These are phyloP conservation scores for Syngnathoides biaculeatus DNA, from an alignment of 2,113 vertebrate genomes.

Conservation along the genomic window DNA sequence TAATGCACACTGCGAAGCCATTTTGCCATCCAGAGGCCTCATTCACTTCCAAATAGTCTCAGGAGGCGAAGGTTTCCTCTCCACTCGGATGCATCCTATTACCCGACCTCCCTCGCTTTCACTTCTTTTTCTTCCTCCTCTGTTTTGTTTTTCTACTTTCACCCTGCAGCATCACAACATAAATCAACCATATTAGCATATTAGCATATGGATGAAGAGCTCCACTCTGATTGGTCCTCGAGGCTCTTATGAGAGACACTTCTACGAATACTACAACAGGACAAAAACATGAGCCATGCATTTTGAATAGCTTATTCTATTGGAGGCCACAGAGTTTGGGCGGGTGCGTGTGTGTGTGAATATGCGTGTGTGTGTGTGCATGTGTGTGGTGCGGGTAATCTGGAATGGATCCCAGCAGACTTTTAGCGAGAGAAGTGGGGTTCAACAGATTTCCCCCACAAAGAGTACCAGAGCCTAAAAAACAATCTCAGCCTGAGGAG, in stretches of 20 bases:
- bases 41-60: conserved; percentile 62
- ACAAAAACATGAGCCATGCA: background rate
- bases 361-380: too few relatives aligned
- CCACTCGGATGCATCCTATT: conserved; percentile 64
- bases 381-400: background rate
- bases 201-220: conserved; percentile 5
- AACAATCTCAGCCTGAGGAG: too few relatives aligned
- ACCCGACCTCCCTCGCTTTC: conserved; percentile 38
- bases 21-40: conserved; percentile 58
- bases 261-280: background rate
- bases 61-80: conserved; percentile 65
- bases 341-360: too few relatives aligned
- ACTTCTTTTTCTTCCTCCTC: conserved; percentile 20
- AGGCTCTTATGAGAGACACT: background rate
- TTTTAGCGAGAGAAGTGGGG: background rate
- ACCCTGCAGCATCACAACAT: conserved; percentile 25
- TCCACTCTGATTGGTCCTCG: background rate
- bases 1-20: conserved; percentile 69
- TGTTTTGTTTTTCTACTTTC: conserved; percentile 37
- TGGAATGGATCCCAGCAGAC: background rate
- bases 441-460: background rate
- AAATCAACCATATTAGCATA: conserved; percentile 28
- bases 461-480: too few relatives aligned
- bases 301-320: background rate
- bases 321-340: background rate